Evolutionary conservation across 2,113 vertebrate species (phyloP).

Genomic region (Nothobranchius kuhntae): DNA sequence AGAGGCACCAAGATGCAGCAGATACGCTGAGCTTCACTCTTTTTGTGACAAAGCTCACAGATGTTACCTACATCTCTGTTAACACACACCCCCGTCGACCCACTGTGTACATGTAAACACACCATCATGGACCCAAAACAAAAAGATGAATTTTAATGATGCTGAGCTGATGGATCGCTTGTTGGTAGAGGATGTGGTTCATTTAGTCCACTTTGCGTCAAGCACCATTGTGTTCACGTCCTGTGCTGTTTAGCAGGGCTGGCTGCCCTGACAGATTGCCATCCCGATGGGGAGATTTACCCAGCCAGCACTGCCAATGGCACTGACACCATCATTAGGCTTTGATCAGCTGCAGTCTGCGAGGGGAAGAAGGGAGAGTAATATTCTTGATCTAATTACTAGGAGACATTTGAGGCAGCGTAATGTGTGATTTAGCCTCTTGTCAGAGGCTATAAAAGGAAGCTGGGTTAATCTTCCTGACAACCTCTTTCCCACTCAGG

Average conservation of each 20-base stretch:
- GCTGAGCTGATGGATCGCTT: conserved; percentile 50
- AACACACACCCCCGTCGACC: conserved; percentile 17
- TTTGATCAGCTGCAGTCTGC: conserved; percentile 77
- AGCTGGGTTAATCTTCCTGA: conserved; percentile 82
- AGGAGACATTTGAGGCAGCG: conserved; percentile 75
- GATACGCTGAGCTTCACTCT: conserved; percentile 40
- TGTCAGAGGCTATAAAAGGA: conserved; percentile 82
- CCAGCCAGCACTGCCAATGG: conserved; percentile 63
- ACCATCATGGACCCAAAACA: conserved; percentile 51
- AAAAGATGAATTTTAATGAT: conserved; percentile 56
- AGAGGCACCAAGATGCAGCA: conserved; percentile 56
- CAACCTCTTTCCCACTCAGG: conserved; percentile 74
- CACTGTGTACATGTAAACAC: conserved; percentile 51
- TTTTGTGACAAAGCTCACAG: conserved; percentile 40
- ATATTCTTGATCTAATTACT: conserved; percentile 85
- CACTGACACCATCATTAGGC: conserved; percentile 75
- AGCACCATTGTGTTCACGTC: conserved; percentile 64
- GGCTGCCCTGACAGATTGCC: conserved; percentile 71
- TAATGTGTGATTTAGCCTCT: conserved; percentile 83
- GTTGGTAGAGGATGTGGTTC: conserved; percentile 59
- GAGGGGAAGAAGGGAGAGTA: conserved; percentile 66
- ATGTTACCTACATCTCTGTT: conserved; percentile 40
- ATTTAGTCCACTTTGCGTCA: conserved; percentile 68
- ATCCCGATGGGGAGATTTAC: conserved; percentile 70
- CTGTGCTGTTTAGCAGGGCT: conserved; percentile 66